A percentile compares a stretch with the other conserved stretches of the same genome.
Evolutionary conservation across 2,888 invertebrate species (phyloP).

Genomic region (Odontocerum albicorne): DNA sequence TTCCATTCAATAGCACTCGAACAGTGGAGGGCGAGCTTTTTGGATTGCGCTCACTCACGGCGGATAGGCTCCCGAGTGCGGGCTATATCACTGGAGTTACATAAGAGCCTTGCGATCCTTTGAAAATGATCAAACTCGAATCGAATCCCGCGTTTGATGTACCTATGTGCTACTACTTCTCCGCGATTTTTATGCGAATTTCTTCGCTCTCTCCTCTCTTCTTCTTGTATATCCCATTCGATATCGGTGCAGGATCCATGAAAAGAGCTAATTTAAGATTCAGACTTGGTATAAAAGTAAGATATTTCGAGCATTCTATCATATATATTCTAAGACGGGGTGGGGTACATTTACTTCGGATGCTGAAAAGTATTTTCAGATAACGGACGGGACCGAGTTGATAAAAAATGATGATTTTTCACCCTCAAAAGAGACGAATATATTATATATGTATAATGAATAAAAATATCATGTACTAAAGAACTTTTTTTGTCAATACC

Average conservation of each 20-base stretch:
- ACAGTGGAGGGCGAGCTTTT: constrained; percentile 23
- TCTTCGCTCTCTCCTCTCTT: too few species aligned
- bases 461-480: too few species aligned
- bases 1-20: constrained; percentile 29
- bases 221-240: not conserved
- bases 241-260: not conserved
- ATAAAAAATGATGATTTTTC: too few species aligned
- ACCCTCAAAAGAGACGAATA: too few species aligned
- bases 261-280: not conserved
- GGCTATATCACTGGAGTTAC: constrained; percentile 12
- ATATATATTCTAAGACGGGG: too few species aligned
- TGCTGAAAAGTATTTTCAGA: too few species aligned
- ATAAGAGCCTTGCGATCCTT: constrained; percentile 8
- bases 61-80: constrained; percentile 15
- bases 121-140: constrained; percentile 16
- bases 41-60: constrained; percentile 15
- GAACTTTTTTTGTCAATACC: too few species aligned
- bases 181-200: constrained; percentile 17
- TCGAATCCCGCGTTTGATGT: constrained; percentile 18
- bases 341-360: too few species aligned
- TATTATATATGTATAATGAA: too few species aligned
- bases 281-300: not conserved
- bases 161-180: not conserved
- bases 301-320: too few species aligned
- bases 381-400: too few species aligned